Percentiles rank a stretch among this genome's conserved stretches.
These are phyloP conservation scores for Ditylenchus dipsaci DNA, from an alignment of 1,140 invertebrate genomes.

Conservation along the genomic window DNA sequence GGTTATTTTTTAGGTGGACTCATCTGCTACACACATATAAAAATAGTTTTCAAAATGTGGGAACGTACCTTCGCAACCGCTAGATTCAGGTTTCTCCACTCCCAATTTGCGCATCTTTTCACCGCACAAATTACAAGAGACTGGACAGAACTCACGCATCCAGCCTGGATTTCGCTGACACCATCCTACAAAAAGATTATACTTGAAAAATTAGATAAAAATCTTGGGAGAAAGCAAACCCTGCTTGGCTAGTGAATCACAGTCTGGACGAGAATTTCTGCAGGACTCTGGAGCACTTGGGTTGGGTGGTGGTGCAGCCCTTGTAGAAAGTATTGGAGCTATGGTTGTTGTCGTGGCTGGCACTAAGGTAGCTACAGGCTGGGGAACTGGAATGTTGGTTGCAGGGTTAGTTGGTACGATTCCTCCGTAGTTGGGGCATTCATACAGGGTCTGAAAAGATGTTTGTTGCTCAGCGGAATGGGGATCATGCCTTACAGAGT, in stretches of 20 bases:
- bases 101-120: constrained; percentile 10
- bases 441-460: constrained; percentile 4
- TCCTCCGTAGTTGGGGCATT: constrained; percentile 17
- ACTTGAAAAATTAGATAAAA: background rate
- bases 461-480: no score
- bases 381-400: constrained; percentile 5
- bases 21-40: no score
- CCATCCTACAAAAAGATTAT: constrained; percentile 41
- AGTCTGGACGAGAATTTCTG: constrained; percentile 48
- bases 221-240: no score
- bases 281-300: constrained; percentile 20
- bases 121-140: constrained; percentile 47
- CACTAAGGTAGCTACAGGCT: constrained; percentile 8
- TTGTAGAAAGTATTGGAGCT: constrained; percentile 9
- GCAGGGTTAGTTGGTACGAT: constrained; percentile 9
- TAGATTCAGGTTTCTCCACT: constrained; percentile 8
- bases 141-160: constrained; percentile 53
- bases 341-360: background rate
- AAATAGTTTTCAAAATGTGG: no score
- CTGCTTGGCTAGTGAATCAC: constrained; percentile 46
- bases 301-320: background rate
- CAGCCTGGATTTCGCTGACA: constrained; percentile 51
- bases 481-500: no score
- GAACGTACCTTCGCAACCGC: background rate
- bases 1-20: no score